These are phyloP conservation scores for Vespertilio murinus DNA, from an alignment of 2,797 vertebrate species.

Conservation along the genomic window DNA sequence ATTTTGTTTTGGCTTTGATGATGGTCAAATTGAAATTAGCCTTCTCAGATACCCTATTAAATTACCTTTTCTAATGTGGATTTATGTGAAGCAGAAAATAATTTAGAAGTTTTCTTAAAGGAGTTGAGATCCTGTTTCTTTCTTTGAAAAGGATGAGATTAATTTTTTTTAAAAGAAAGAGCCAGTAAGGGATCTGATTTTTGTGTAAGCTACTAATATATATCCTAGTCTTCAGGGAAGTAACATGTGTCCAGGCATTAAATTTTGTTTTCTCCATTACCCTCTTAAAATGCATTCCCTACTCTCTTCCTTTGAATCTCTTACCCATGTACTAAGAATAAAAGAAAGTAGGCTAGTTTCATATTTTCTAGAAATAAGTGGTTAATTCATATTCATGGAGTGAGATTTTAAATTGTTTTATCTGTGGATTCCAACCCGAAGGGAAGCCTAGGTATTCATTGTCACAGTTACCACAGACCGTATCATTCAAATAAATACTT, in stretches of 20 bases:
- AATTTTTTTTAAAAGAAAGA: neutral
- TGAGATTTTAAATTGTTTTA: constrained; percentile 44
- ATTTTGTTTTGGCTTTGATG: constrained; percentile 46
- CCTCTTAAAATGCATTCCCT: neutral
- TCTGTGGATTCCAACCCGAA: constrained; percentile 36
- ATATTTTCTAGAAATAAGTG: constrained; percentile 23
- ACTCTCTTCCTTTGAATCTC: constrained; percentile 9
- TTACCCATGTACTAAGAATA: constrained; percentile 1
- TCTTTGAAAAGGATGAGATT: constrained; percentile 30
- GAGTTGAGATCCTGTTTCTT: neutral
- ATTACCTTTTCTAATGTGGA: neutral
- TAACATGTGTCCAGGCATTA: neutral
- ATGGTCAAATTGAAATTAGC: constrained; percentile 38
- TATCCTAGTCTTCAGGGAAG: constrained; percentile 12
- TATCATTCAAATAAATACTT: constrained; percentile 34
- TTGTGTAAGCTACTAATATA: neutral
- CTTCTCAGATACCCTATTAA: constrained; percentile 9
- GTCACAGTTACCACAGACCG: neutral
- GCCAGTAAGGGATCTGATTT: neutral
- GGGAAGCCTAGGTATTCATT: constrained; percentile 19
- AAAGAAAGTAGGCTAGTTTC: constrained; percentile 18
- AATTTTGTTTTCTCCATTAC: constrained; percentile 13
- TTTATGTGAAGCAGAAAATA: constrained; percentile 40
- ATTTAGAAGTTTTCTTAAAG: constrained; percentile 18
- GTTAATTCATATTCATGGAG: constrained; percentile 22